phyloP scores from a whole-genome alignment of 2,113 vertebrate genomes.

The Pardalotus punctatus region DNA sequence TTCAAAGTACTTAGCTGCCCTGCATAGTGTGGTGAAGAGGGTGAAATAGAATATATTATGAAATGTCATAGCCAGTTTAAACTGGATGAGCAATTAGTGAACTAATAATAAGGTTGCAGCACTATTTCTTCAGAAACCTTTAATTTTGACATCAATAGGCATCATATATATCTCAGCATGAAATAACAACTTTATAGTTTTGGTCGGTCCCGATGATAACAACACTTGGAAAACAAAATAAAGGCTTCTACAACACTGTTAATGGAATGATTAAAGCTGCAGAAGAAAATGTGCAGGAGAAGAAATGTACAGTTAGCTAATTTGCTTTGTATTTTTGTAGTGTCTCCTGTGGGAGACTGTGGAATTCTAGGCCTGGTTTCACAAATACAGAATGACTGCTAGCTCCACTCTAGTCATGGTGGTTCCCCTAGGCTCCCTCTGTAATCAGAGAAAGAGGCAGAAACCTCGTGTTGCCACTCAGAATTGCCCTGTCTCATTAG shows the following conservation, averaged over 20 bases:
- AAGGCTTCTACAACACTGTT: neutral
- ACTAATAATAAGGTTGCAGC: constrained; percentile 35
- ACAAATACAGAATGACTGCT: neutral
- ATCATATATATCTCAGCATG: neutral
- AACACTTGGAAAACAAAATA: neutral
- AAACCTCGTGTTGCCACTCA: neutral
- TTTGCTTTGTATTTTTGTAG: neutral
- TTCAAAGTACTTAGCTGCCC: constrained; percentile 5
- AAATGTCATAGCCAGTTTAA: constrained; percentile 27
- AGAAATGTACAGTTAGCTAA: neutral
- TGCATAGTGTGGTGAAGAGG: neutral
- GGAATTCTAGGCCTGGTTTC: neutral
- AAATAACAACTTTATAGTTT: constrained; percentile 6
- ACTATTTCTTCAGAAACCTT: constrained; percentile 43
- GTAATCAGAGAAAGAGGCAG: neutral
- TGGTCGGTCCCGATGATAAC: neutral
- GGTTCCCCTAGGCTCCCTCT: neutral
- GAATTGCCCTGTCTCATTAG: neutral
- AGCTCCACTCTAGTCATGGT: neutral
- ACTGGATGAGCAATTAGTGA: constrained; percentile 47
- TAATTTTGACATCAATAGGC: constrained; percentile 49
- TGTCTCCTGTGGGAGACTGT: neutral
- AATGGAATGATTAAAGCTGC: neutral
- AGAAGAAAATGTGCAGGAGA: neutral
- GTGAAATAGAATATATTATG: constrained; percentile 41